Evolutionary conservation across 2,888 invertebrate genomes (phyloP).

Genomic region (Nemoura dubitans): DNA sequence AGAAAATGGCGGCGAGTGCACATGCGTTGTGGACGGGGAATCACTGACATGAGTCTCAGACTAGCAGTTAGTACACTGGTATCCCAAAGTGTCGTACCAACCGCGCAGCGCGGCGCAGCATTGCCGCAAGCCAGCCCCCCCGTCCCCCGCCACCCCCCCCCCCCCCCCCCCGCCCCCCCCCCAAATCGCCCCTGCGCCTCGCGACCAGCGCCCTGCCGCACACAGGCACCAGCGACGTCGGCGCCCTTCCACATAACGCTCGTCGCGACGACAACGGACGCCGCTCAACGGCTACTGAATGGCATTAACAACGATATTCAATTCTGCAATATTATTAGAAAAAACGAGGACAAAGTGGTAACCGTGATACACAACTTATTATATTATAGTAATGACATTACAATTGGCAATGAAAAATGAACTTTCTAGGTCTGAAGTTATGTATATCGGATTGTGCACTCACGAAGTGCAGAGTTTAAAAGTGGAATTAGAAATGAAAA

Average conservation of each 20-base stretch:
- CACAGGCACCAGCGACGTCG: not conserved
- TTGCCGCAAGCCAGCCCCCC: no score
- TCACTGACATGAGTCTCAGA: conserved; percentile 12
- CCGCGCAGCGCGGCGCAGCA: not conserved
- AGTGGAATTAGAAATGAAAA: not conserved
- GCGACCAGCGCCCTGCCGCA: not conserved
- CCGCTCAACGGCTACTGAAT: not conserved
- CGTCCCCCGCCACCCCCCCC: no score
- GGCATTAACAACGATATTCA: not conserved
- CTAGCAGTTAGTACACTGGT: not conserved
- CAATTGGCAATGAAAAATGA: not conserved
- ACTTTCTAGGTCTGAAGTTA: not conserved
- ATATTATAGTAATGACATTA: not conserved
- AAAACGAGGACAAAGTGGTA: not conserved
- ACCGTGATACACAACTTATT: not conserved
- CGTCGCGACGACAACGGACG: not conserved
- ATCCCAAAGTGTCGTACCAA: not conserved
- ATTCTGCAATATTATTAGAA: not conserved
- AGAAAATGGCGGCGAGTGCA: conserved; percentile 12
- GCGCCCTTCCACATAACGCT: not conserved
- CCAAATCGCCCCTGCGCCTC: not conserved
- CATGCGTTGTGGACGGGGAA: conserved; percentile 12
- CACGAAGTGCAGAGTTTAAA: not conserved
- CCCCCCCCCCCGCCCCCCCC: no score
- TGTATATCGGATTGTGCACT: not conserved